Evolutionary conservation across 2,888 invertebrate genomes (phyloP).

Genomic region (Linnaemya vulpina): DNA sequence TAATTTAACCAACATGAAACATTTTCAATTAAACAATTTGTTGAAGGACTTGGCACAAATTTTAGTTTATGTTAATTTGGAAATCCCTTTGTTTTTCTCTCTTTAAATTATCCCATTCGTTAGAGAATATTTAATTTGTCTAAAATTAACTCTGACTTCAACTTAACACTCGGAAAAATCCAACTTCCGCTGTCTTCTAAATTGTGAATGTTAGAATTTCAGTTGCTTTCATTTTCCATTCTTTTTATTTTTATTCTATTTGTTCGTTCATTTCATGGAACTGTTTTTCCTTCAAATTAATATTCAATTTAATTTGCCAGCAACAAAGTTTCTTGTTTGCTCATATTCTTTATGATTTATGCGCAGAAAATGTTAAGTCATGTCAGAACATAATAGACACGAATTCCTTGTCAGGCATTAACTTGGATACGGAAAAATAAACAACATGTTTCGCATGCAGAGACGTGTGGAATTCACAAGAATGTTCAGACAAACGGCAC

Average conservation of each 20-base stretch:
- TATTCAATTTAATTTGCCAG: conserved; percentile 47
- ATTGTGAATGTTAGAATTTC: too few species aligned
- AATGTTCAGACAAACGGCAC: background rate
- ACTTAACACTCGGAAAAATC: too few species aligned
- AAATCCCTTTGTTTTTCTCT: too few species aligned
- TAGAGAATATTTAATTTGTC: too few species aligned
- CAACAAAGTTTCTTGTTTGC: conserved; percentile 14
- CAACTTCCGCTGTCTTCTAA: too few species aligned
- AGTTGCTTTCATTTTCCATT: background rate
- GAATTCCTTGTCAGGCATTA: conserved; percentile 59
- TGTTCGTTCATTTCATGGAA: background rate
- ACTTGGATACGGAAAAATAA: conserved; percentile 43
- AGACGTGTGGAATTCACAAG: conserved; percentile 12
- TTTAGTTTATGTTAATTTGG: too few species aligned
- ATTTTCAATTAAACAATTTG: too few species aligned
- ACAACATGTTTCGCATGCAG: conserved; percentile 44
- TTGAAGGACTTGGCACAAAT: too few species aligned
- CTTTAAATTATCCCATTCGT: too few species aligned
- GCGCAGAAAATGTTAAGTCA: conserved; percentile 70
- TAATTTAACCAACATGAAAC: too few species aligned
- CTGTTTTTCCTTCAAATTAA: background rate
- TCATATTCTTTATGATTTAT: conserved; percentile 67
- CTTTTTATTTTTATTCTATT: background rate
- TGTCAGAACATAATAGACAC: conserved; percentile 69
- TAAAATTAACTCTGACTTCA: background rate